phyloP scores from a whole-genome alignment of 2,888 invertebrate genomes.

The Phytoseiulus persimilis region DNA sequence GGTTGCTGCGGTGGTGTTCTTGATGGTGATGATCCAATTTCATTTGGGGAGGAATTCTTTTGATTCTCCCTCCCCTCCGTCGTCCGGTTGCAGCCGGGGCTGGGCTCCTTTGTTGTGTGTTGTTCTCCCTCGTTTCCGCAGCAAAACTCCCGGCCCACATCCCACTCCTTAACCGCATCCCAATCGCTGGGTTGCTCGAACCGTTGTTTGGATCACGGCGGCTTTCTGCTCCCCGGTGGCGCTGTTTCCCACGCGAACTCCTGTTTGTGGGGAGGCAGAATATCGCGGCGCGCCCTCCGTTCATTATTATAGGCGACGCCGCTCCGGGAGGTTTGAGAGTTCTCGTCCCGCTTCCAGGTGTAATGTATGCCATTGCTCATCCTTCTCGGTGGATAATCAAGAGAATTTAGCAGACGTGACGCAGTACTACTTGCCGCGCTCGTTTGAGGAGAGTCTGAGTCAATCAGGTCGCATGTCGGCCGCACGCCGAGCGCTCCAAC shows the following conservation, averaged over 20 bases:
- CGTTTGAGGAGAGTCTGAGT: constrained; percentile 37
- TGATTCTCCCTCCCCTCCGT: neutral
- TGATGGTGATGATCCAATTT: neutral
- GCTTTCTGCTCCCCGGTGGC: neutral
- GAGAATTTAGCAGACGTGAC: constrained; percentile 34
- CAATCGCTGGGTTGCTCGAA: neutral
- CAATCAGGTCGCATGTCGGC: constrained; percentile 37
- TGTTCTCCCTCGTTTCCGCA: neutral
- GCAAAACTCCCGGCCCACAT: too few relatives aligned
- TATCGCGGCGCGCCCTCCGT: too few relatives aligned
- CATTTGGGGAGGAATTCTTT: neutral
- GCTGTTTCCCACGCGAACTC: neutral
- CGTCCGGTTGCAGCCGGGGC: neutral
- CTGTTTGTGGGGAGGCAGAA: too few relatives aligned
- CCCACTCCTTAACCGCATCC: neutral
- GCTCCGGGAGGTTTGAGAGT: too few relatives aligned
- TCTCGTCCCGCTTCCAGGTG: neutral
- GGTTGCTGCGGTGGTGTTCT: neutral
- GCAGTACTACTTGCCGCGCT: constrained; percentile 28
- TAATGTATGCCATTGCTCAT: constrained; percentile 33
- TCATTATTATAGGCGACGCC: too few relatives aligned
- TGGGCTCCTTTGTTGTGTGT: neutral
- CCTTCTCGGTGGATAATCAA: constrained; percentile 34
- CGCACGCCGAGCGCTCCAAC: constrained; percentile 30
- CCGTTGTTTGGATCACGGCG: neutral